A percentile compares a stretch with the other conserved stretches of the same genome.
Evolutionary conservation across 2,888 invertebrate species (phyloP).

Genomic region (Eremobia ochroleuca): DNA sequence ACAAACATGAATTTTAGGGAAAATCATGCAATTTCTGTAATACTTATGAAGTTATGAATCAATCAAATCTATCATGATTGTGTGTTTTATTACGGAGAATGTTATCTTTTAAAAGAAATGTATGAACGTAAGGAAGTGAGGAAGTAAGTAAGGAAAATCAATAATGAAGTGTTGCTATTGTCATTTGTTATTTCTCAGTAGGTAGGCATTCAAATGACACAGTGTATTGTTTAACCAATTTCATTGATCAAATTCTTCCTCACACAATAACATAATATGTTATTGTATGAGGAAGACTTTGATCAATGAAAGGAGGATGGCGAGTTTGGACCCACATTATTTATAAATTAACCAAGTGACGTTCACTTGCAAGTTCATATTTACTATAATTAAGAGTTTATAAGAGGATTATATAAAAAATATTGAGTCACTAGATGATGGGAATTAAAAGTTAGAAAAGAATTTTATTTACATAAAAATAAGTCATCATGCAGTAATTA

Average conservation of each 20-base stretch:
- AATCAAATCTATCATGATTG: slow-evolving; percentile 37
- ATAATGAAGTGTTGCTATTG: not conserved
- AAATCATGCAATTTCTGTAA: slow-evolving; percentile 38
- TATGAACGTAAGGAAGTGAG: slow-evolving; percentile 38
- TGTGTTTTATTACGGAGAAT: slow-evolving; percentile 35
- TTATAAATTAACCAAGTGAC: too few species aligned
- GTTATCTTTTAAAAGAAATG: slow-evolving; percentile 44
- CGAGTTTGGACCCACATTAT: too few species aligned
- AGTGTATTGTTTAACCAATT: slow-evolving; percentile 34
- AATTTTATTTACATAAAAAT: too few species aligned
- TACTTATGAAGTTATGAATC: slow-evolving; percentile 35
- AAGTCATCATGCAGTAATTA: too few species aligned
- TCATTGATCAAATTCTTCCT: slow-evolving; percentile 16
- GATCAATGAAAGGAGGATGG: too few species aligned
- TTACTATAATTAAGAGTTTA: too few species aligned
- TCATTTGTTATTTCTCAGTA: not conserved
- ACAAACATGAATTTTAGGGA: slow-evolving; percentile 29
- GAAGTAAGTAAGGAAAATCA: slow-evolving; percentile 34
- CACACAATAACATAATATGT: too few species aligned
- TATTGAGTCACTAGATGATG: too few species aligned
- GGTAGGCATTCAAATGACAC: slow-evolving; percentile 8
- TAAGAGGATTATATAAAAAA: too few species aligned
- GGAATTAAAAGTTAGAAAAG: too few species aligned
- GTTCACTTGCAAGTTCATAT: too few species aligned
- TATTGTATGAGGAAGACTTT: too few species aligned